Conservation (phyloP, 2,888 invertebrate genomes). For the Protonemura montana region DNA sequence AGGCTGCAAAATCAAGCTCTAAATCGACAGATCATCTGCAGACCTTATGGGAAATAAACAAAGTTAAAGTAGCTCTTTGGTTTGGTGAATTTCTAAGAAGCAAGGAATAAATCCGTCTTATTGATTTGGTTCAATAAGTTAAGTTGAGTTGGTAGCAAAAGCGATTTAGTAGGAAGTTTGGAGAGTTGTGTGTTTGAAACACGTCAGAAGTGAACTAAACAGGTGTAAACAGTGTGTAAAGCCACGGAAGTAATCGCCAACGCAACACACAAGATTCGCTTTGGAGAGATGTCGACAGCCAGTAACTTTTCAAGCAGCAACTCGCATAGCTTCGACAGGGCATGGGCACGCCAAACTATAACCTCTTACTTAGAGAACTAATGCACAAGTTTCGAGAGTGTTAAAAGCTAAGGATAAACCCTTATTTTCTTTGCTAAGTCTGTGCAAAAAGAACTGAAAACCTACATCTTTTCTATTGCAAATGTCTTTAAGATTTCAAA, state of each 20-base stretch:
- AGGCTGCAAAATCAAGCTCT: not conserved
- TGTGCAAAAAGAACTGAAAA: not conserved
- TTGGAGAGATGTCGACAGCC: conserved; percentile 17
- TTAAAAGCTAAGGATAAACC: conserved; percentile 12
- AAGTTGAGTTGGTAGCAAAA: not conserved
- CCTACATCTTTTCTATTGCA: not conserved
- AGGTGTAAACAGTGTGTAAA: conserved; percentile 39
- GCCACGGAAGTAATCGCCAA: conserved; percentile 37
- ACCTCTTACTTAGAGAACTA: conserved; percentile 14
- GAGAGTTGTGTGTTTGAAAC: not conserved
- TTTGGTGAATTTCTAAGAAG: conserved; percentile 9
- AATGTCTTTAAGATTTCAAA: not conserved
- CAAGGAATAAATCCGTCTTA: conserved; percentile 24
- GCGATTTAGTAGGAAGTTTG: conserved; percentile 18
- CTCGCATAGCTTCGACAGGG: not conserved
- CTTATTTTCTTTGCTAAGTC: not conserved
- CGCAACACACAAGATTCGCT: conserved; percentile 17
- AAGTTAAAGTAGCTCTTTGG: not conserved
- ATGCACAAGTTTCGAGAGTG: conserved; percentile 23
- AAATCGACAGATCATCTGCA: not conserved
- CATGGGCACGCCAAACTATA: conserved; percentile 17
- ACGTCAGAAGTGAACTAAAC: conserved; percentile 34
- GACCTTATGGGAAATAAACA: not conserved
- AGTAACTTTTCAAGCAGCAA: conserved; percentile 23
- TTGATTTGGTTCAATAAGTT: conserved; percentile 9